Evolutionary conservation across 2,888 invertebrate species (phyloP), one percentile per base, ranked within the genome.

Genomic region (Diarsia brunnea): DNA sequence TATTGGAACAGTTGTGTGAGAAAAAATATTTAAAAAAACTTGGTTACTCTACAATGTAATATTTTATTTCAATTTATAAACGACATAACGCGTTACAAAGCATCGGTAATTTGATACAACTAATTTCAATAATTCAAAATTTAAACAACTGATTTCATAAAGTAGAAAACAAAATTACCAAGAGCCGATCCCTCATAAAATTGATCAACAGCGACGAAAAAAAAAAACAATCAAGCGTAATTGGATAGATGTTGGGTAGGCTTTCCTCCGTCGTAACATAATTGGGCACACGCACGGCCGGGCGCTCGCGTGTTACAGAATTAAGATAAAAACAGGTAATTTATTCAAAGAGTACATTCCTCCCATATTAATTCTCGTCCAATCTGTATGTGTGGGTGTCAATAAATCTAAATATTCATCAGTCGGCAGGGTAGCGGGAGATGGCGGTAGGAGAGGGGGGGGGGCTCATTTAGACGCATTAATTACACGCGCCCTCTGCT

Each of bases 321-420:
- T 87, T 84, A 85, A 91, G 87, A 90, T 90, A 89, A 89, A 91
- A 92, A 89, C 89, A 89, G 89, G 88, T 91, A 89, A 92, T 91
- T 81, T 91, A 92, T 92, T 90, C 89, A 86, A 89, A 85, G 87
- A 89, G 89, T 86, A 86, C 88, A 87, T 89, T 87, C 84, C 82
- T 81, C 81, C 84, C 74, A 85, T 87, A 87, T 89, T 88, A 84
- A 88, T 89, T 83, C 76, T 84, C 82, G 85, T 85, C 84, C 89
- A 84, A 88, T 87, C 86, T 87, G 87, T 85, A 80, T 86, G 86
- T 89, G 87, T 81, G 79, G 87, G 87, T 88, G 91, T 90, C 91
- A 89, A 92, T 93, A 92, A 90, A 93, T 92, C 89, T 93, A 92
- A 93, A 93, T 93, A 93, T 92, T 93, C 92, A 93, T 91, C 88